Evolutionary conservation across 2,888 invertebrate genomes (phyloP).

Genomic region (Caenorhabditis becei): DNA sequence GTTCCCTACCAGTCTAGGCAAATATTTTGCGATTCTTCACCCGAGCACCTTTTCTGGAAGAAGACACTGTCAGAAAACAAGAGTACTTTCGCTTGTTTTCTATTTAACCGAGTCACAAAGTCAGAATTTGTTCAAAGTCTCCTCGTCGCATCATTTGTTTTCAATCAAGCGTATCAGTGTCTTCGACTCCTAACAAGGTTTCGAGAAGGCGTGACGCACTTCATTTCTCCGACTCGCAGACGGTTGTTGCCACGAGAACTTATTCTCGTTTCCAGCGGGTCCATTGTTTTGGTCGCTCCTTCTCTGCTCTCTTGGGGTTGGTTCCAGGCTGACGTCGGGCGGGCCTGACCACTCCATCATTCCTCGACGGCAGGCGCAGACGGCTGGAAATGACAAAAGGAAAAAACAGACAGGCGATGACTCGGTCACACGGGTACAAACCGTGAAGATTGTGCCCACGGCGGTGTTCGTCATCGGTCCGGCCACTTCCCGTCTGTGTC

Average conservation of each 20-base stretch:
- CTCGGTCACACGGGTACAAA: not conserved
- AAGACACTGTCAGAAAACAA: not conserved
- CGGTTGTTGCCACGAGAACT: not conserved
- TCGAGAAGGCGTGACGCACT: not conserved
- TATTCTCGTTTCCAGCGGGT: not conserved
- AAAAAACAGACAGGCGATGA: slow-evolving; percentile 14
- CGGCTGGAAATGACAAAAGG: slow-evolving; percentile 4
- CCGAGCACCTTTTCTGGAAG: not conserved
- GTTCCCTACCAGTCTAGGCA: slow-evolving; percentile 1
- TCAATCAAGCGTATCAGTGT: slow-evolving; percentile 3
- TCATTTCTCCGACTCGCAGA: not conserved
- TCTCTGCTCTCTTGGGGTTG: slow-evolving; percentile 18
- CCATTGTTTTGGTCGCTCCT: slow-evolving; percentile 36
- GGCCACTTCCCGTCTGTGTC: too few species aligned
- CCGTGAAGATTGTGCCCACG: not conserved
- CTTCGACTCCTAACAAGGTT: slow-evolving; percentile 10
- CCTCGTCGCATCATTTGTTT: slow-evolving; percentile 7
- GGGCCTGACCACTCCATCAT: slow-evolving; percentile 26
- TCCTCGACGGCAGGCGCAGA: slow-evolving; percentile 24
- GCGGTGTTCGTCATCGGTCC: too few species aligned
- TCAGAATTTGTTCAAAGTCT: not conserved
- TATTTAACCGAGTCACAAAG: not conserved
- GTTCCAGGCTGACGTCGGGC: slow-evolving; percentile 5
- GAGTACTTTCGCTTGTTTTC: not conserved
- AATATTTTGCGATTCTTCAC: not conserved